Evolutionary conservation across 92 coral and sea anemone genomes (phyloP).

Genomic region (Pocillopora meandrina): DNA sequence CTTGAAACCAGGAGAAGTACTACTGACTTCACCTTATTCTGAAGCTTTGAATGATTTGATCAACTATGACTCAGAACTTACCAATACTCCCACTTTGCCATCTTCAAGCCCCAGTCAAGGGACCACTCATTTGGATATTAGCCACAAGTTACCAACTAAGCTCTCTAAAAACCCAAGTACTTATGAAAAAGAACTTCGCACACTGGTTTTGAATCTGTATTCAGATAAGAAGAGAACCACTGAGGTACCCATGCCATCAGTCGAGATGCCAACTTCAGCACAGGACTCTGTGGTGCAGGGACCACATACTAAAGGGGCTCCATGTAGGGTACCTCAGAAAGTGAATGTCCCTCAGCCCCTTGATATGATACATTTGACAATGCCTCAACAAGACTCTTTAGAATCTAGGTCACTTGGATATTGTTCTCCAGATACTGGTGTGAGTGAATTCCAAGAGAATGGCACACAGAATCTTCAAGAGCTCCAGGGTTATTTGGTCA

Average conservation of each 20-base stretch:
- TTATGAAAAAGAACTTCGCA: constrained; percentile 71
- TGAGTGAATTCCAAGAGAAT: neutral
- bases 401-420: constrained; percentile 41
- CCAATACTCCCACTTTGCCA: constrained; percentile 36
- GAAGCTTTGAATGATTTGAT: constrained; percentile 59
- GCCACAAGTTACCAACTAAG: constrained; percentile 58
- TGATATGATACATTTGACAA: constrained; percentile 18
- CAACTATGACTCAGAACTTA: constrained; percentile 68
- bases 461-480: constrained; percentile 34
- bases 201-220: constrained; percentile 69
- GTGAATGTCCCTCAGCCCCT: constrained; percentile 38
- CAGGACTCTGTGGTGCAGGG: neutral
- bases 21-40: constrained; percentile 57
- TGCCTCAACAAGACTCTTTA: constrained; percentile 10
- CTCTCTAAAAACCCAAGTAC: constrained; percentile 72
- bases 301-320: neutral
- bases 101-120: constrained; percentile 31
- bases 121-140: constrained; percentile 33
- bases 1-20: constrained; percentile 34
- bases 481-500: constrained; percentile 34
- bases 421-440: constrained; percentile 21
- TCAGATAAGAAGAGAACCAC: constrained; percentile 46
- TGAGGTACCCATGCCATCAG: neutral
- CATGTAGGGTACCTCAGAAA: neutral
- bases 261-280: constrained; percentile 3